A percentile compares a stretch with the other conserved stretches of the same genome.
Conservation (phyloP, 2,888 invertebrate species). For the Pachycephus smyrnensis region DNA sequence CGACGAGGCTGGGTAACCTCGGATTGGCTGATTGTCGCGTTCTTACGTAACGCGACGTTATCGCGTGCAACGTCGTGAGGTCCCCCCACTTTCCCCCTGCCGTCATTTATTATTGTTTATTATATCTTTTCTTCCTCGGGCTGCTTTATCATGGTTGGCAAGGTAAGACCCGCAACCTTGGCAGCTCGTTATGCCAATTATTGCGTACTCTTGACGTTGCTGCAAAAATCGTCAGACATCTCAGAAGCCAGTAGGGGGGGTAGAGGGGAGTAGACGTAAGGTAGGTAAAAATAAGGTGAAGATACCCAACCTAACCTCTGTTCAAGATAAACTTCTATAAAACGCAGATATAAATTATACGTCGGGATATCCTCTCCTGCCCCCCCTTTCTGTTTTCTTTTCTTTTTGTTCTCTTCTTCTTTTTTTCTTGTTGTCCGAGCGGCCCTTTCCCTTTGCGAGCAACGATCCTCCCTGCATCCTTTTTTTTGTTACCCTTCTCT, state of each 20-base stretch:
- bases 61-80: too few relatives aligned
- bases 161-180: background rate
- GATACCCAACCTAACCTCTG: background rate
- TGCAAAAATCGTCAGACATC: conserved; percentile 35
- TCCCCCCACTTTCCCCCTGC: too few relatives aligned
- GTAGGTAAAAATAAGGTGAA: background rate
- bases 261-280: background rate
- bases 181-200: conserved; percentile 27
- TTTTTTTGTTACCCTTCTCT: background rate
- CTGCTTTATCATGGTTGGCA: too few relatives aligned
- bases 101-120: background rate
- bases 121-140: too few relatives aligned
- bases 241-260: background rate
- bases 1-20: too few relatives aligned
- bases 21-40: conserved; percentile 32
- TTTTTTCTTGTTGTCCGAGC: background rate
- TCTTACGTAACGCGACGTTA: conserved; percentile 27
- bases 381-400: background rate
- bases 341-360: conserved; percentile 12
- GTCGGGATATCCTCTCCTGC: background rate
- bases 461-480: conserved; percentile 20
- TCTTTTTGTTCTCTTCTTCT: conserved; percentile 1
- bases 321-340: conserved; percentile 19
- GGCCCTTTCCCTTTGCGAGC: conserved; percentile 20
- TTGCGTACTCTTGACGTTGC: conserved; percentile 23